A percentile compares a stretch with the other conserved stretches of the same genome.
phyloP scores from a whole-genome alignment of 2,888 invertebrate species.

The Drosophila antonietae region DNA sequence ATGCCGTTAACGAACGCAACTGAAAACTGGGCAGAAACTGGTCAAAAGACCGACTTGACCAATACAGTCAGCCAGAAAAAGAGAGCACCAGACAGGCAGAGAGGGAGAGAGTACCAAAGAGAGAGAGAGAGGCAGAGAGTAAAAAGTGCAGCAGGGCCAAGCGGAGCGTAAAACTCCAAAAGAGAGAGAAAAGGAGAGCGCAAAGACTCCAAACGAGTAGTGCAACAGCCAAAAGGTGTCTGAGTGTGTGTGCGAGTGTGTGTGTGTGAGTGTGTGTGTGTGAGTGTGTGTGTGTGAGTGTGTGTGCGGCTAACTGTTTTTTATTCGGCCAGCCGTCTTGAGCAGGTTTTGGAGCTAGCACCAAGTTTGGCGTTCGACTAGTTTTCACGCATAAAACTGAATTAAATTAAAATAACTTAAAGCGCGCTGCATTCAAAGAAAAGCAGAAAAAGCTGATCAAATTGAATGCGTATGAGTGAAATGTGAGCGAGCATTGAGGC shows the following conservation, averaged over 20 bases:
- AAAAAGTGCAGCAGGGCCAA: slow-evolving; percentile 52
- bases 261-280: slow-evolving; percentile 7
- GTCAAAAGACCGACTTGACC: slow-evolving; percentile 73
- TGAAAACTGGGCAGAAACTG: slow-evolving; percentile 60
- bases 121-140: slow-evolving; percentile 25
- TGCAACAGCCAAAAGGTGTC: slow-evolving; percentile 22
- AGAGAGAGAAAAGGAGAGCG: slow-evolving; percentile 30
- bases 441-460: slow-evolving; percentile 35
- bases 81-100: slow-evolving; percentile 5
- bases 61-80: slow-evolving; percentile 47
- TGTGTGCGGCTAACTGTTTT: slow-evolving; percentile 52
- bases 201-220: slow-evolving; percentile 26
- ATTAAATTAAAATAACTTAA: slow-evolving; percentile 65
- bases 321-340: slow-evolving; percentile 22
- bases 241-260: slow-evolving; percentile 6
- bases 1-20: slow-evolving; percentile 78
- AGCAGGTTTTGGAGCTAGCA: slow-evolving; percentile 19
- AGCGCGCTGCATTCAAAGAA: slow-evolving; percentile 46
- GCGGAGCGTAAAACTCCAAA: slow-evolving; percentile 58
- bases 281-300: slow-evolving; percentile 10
- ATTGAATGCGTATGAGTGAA: slow-evolving; percentile 19
- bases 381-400: slow-evolving; percentile 73
- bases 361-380: slow-evolving; percentile 67
- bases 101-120: background rate
- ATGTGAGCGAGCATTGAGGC: slow-evolving; percentile 25